Conservation (phyloP, 2,888 invertebrate species). For the Andricus curvator region DNA sequence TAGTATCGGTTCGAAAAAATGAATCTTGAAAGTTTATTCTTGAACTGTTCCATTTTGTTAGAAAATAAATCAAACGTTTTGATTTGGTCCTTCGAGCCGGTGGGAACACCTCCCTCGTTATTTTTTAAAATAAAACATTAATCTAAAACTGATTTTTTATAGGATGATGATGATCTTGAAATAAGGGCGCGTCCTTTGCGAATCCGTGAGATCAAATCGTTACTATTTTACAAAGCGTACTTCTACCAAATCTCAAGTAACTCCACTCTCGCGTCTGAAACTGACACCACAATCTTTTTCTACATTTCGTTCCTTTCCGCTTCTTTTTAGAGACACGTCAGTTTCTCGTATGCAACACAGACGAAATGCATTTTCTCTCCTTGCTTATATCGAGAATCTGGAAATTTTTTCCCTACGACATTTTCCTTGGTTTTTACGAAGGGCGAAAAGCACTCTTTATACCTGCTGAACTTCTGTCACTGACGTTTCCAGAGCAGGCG, state of each 20-base stretch:
- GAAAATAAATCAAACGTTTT: too few relatives aligned
- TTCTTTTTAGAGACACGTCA: conserved; percentile 24
- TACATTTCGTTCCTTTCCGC: conserved; percentile 9
- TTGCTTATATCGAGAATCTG: conserved; percentile 21
- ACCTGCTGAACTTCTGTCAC: conserved; percentile 32
- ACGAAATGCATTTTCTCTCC: conserved; percentile 28
- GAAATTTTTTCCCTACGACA: conserved; percentile 24
- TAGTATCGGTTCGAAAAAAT: too few relatives aligned
- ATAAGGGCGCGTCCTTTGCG: background rate
- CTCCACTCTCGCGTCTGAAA: conserved; percentile 31
- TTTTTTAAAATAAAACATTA: too few relatives aligned
- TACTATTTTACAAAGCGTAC: conserved; percentile 16
- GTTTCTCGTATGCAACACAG: conserved; percentile 24
- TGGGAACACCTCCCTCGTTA: too few relatives aligned
- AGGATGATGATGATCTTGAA: background rate
- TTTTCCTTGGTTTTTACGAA: conserved; percentile 34
- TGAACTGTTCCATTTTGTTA: too few relatives aligned
- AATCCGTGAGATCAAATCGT: background rate
- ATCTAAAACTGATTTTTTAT: too few relatives aligned
- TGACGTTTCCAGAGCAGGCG: conserved; percentile 6
- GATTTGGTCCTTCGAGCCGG: too few relatives aligned
- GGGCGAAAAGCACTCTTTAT: conserved; percentile 34
- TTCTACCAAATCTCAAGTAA: conserved; percentile 20
- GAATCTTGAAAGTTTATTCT: too few relatives aligned
- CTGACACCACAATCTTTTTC: conserved; percentile 40